Conservation (phyloP, 2,888 invertebrate genomes). For the Lepidochrysops patricia region DNA sequence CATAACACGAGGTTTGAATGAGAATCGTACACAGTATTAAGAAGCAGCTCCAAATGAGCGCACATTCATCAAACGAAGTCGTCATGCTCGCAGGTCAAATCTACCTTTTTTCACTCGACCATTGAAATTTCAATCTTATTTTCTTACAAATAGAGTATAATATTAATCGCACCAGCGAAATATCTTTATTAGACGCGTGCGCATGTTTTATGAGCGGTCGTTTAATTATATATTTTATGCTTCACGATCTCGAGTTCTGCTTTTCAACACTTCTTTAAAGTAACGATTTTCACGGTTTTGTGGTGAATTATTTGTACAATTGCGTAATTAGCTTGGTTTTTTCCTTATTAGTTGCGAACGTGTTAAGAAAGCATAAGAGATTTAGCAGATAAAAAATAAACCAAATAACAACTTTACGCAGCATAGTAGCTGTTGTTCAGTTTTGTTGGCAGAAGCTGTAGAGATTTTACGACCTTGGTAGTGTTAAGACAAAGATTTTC, state of each 20-base stretch:
- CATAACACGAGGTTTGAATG: background rate
- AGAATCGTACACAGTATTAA: background rate
- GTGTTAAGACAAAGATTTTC: too few relatives aligned
- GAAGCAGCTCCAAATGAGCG: constrained; percentile 29
- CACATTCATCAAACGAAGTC: constrained; percentile 53
- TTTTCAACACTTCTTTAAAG: background rate
- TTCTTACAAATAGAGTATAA: background rate
- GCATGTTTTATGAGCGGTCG: constrained; percentile 46
- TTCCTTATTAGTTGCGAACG: background rate
- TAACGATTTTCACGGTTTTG: background rate
- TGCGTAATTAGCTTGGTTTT: background rate
- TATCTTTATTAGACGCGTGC: constrained; percentile 40
- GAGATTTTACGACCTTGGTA: too few relatives aligned
- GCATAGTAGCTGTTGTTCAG: background rate
- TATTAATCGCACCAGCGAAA: background rate
- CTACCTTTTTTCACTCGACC: constrained; percentile 59
- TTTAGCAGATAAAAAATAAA: background rate
- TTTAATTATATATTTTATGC: constrained; percentile 9
- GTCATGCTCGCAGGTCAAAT: constrained; percentile 69
- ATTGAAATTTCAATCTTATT: constrained; percentile 1
- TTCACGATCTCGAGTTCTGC: constrained; percentile 8
- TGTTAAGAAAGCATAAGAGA: constrained; percentile 2
- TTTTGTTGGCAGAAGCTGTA: background rate
- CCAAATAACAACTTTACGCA: background rate
- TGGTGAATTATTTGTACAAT: background rate